These are phyloP conservation scores for Bhutanitis thaidina DNA, from an alignment of 2,888 invertebrate genomes.

Conservation along the genomic window DNA sequence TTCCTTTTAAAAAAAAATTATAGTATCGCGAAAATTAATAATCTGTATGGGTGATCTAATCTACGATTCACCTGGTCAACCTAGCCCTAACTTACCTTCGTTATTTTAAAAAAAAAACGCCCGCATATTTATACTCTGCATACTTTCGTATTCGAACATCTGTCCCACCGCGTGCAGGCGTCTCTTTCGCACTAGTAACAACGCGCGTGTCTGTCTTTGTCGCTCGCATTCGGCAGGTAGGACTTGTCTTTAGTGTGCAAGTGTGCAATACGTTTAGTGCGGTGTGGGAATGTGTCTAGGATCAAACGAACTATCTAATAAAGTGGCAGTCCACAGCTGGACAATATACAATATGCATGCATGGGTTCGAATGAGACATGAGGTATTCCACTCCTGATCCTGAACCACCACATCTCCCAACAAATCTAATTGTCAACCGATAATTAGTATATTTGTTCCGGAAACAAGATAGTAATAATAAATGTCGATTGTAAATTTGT, in stretches of 20 bases:
- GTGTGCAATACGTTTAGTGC: conserved; percentile 22
- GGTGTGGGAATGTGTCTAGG: conserved; percentile 23
- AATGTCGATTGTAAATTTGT: no score
- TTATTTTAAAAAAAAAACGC: conserved; percentile 43
- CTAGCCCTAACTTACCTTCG: conserved; percentile 37
- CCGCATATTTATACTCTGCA: conserved; percentile 41
- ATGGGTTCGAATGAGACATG: no score
- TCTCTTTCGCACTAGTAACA: conserved; percentile 28
- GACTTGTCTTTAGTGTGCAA: conserved; percentile 29
- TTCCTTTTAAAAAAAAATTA: no score
- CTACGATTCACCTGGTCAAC: background rate
- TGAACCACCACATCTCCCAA: no score
- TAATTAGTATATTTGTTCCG: no score
- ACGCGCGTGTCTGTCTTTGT: conserved; percentile 29
- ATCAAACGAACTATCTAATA: conserved; percentile 14
- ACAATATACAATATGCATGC: no score
- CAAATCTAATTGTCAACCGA: no score
- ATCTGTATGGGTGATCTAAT: no score
- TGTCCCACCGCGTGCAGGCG: conserved; percentile 43
- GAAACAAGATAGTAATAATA: no score
- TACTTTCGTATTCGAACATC: conserved; percentile 64
- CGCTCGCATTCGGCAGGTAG: conserved; percentile 33
- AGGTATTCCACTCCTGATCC: no score
- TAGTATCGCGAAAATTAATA: no score
- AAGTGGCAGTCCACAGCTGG: no score